A percentile compares a stretch with the other conserved stretches of the same genome.
Evolutionary conservation across 2,797 vertebrate species (phyloP).

Genomic region (Delichon dasypus): DNA sequence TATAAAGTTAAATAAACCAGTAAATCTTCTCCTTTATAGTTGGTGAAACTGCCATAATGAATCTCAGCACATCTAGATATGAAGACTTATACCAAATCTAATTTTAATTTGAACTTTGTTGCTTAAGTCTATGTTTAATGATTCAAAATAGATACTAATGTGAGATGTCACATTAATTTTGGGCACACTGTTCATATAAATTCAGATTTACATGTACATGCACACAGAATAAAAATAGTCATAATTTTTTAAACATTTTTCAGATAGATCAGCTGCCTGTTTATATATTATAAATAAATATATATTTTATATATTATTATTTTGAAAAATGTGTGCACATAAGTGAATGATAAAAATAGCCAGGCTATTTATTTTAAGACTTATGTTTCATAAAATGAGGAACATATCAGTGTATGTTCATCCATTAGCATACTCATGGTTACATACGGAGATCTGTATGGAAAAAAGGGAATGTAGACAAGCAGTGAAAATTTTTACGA

Average conservation of each 20-base stretch:
- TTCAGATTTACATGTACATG: neutral
- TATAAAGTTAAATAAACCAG: neutral
- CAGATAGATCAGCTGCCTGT: neutral
- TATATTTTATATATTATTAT: neutral
- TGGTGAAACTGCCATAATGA: neutral
- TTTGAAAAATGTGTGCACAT: neutral
- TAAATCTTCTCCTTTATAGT: neutral
- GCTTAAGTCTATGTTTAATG: neutral
- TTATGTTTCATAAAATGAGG: neutral
- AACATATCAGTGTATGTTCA: neutral
- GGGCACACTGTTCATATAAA: neutral
- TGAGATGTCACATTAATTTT: neutral
- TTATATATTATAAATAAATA: neutral
- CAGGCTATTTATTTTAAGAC: neutral
- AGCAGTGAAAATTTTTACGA: neutral
- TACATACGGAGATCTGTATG: neutral
- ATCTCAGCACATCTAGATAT: neutral
- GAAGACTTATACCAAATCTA: neutral
- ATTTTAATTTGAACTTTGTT: neutral
- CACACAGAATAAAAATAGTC: neutral
- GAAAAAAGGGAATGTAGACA: neutral
- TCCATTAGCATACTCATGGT: accelerated
- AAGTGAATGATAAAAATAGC: neutral
- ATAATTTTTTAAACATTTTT: neutral
- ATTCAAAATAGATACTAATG: neutral